phyloP scores from a whole-genome alignment of 2,797 vertebrate genomes.

The Spinus olivaceus region DNA sequence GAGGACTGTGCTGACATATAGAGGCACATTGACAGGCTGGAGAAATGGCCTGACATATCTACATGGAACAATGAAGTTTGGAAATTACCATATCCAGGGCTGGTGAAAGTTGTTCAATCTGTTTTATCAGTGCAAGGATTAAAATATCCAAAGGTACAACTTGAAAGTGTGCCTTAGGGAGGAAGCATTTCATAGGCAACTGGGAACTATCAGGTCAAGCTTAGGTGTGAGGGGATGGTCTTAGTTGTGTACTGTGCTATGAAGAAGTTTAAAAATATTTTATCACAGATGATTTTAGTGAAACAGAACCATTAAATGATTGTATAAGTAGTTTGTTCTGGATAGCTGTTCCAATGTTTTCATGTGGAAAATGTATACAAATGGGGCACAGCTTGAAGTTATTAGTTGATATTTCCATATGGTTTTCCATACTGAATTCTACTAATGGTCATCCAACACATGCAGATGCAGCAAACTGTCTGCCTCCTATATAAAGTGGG shows the following conservation, averaged over 20 bases:
- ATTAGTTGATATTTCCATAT: neutral
- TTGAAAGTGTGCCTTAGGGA: neutral
- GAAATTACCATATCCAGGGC: neutral
- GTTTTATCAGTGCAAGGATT: neutral
- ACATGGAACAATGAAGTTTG: neutral
- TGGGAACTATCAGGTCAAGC: neutral
- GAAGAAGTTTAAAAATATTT: neutral
- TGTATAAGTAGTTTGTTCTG: neutral
- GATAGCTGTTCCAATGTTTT: neutral
- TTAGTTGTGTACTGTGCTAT: neutral
- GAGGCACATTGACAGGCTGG: neutral
- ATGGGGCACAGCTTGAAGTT: neutral
- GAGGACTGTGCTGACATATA: neutral
- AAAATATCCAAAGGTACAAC: neutral
- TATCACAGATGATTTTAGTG: neutral
- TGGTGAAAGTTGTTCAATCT: neutral
- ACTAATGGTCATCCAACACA: neutral
- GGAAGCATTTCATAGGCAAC: neutral
- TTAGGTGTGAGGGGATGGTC: neutral
- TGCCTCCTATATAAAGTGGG: neutral
- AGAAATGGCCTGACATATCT: neutral
- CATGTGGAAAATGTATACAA: neutral
- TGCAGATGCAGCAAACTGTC: neutral
- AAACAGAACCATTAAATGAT: neutral
- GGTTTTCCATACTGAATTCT: neutral